Percentiles rank a stretch among this genome's conserved stretches.
phyloP scores from a whole-genome alignment of 2,113 vertebrate genomes.

The Gavialis gangeticus region DNA sequence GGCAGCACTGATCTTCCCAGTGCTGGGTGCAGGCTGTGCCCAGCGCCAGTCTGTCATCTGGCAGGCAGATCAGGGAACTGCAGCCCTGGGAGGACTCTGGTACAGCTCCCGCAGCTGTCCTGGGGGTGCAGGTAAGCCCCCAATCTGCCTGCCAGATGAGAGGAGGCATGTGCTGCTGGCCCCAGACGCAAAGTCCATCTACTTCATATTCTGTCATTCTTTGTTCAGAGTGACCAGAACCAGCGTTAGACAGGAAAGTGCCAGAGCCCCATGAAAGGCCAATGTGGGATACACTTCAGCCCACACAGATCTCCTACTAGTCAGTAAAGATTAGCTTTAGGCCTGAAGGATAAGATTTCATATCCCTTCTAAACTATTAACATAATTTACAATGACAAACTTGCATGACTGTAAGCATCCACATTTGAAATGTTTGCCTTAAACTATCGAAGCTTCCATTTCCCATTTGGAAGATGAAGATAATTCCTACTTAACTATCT shows the following conservation, averaged over 20 bases:
- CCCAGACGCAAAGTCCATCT: not conserved
- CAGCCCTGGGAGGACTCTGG: too few species aligned
- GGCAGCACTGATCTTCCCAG: too few species aligned
- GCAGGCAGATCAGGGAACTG: too few species aligned
- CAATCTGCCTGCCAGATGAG: too few species aligned
- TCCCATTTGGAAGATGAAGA: not conserved
- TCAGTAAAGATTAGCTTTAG: not conserved
- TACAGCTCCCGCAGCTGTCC: too few species aligned
- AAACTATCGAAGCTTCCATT: not conserved
- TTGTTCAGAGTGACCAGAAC: not conserved
- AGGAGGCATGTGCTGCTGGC: not conserved
- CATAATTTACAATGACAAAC: not conserved
- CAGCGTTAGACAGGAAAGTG: not conserved
- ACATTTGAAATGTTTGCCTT: not conserved
- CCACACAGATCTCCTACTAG: not conserved
- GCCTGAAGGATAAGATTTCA: not conserved
- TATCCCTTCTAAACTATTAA: not conserved
- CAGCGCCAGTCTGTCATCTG: too few species aligned
- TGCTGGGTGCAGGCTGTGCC: too few species aligned
- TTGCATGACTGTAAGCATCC: not conserved
- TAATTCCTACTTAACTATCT: not conserved
- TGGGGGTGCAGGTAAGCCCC: too few species aligned
- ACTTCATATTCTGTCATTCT: not conserved
- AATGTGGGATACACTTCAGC: not conserved
- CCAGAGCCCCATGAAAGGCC: not conserved